Evolutionary conservation across 2,113 vertebrate genomes (phyloP).

Genomic region (Hippocampus barbouri): DNA sequence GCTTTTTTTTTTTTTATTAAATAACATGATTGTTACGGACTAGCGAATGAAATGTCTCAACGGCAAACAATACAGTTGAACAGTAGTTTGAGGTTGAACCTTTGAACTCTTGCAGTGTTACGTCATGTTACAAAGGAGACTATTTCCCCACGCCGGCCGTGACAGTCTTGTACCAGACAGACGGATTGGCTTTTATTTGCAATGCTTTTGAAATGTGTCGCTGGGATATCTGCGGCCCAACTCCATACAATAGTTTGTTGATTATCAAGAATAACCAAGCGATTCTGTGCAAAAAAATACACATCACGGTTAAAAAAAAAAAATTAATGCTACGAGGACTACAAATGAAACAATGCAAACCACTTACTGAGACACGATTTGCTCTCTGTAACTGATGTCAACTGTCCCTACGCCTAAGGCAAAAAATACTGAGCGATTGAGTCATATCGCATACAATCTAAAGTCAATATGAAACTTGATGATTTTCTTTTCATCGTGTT

Average conservation of each 20-base stretch:
- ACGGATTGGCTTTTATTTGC: constrained; percentile 21
- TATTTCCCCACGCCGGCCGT: constrained; percentile 5
- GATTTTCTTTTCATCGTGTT: no score
- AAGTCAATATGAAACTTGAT: no score
- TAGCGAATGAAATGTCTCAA: neutral
- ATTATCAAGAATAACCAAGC: constrained; percentile 15
- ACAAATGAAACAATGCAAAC: neutral
- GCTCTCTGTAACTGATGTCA: no score
- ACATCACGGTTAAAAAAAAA: constrained; percentile 23
- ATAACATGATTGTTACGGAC: no score
- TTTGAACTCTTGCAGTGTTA: constrained; percentile 13
- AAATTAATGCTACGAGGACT: neutral
- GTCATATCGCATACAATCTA: no score
- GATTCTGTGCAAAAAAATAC: neutral
- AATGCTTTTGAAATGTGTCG: constrained; percentile 34
- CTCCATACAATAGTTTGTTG: constrained; percentile 10
- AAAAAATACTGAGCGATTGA: no score
- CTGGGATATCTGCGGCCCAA: constrained; percentile 2
- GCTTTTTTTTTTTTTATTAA: no score
- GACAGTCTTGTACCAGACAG: neutral
- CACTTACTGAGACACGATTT: neutral
- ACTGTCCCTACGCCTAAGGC: no score
- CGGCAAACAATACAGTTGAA: neutral
- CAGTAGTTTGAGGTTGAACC: constrained; percentile 8
- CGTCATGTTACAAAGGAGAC: constrained; percentile 4